Percentiles rank a stretch among this genome's conserved stretches.
Conservation (phyloP, 2,113 vertebrate species). For the Larimichthys polyactis region DNA sequence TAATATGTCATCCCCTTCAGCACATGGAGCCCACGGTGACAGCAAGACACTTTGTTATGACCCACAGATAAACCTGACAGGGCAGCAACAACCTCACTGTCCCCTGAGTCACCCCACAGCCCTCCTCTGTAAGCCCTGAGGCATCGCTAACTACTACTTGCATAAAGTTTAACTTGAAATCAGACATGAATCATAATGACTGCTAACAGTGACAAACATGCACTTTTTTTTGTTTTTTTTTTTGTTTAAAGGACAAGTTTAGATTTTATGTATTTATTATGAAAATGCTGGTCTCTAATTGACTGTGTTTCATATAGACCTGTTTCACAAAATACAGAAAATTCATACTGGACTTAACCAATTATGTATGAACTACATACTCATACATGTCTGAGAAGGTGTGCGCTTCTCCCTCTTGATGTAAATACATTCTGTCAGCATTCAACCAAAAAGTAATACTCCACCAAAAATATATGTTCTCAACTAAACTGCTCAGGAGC, state of each 20-base stretch:
- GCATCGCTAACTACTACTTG: constrained; percentile 13
- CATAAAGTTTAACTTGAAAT: constrained; percentile 32
- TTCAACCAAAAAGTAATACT: not conserved
- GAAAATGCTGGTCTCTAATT: not conserved
- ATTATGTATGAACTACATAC: not conserved
- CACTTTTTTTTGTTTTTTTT: not conserved
- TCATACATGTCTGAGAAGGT: not conserved
- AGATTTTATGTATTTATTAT: not conserved
- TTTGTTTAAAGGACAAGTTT: not conserved
- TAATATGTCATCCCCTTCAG: constrained; percentile 54
- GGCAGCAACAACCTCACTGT: constrained; percentile 57
- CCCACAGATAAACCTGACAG: constrained; percentile 59
- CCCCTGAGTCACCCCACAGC: constrained; percentile 63
- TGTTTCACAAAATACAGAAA: not conserved
- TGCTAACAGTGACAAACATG: not conserved
- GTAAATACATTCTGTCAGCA: not conserved
- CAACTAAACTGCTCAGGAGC: too few relatives aligned
- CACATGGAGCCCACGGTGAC: constrained; percentile 53
- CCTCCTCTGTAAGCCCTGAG: constrained; percentile 39
- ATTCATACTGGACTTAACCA: too few relatives aligned
- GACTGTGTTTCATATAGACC: not conserved
- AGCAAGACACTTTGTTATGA: constrained; percentile 63
- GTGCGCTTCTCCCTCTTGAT: not conserved
- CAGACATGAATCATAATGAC: constrained; percentile 9
- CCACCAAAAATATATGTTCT: too few relatives aligned